Evolutionary conservation across 2,113 vertebrate genomes (phyloP).

Genomic region (Mirounga angustirostris): DNA sequence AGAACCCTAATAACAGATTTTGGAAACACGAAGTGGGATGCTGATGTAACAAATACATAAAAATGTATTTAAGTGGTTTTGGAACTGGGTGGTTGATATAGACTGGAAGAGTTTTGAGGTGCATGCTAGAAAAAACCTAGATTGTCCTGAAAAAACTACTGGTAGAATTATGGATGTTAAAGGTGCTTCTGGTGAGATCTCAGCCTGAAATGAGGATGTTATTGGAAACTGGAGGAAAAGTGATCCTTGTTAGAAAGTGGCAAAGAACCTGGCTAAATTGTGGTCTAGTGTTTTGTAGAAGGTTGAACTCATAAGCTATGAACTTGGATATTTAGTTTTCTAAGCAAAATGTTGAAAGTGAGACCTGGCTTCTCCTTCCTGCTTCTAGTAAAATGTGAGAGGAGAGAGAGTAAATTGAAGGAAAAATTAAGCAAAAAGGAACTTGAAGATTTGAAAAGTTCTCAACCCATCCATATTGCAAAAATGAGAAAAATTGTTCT

Average conservation of each 20-base stretch:
- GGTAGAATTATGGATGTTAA: not conserved
- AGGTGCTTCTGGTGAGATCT: not conserved
- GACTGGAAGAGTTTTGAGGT: not conserved
- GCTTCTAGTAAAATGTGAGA: not conserved
- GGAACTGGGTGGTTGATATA: not conserved
- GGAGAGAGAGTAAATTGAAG: not conserved
- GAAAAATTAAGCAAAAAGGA: not conserved
- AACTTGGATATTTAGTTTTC: not conserved
- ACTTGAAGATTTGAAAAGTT: not conserved
- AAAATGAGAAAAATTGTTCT: not conserved
- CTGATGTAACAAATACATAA: not conserved
- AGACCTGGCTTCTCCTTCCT: not conserved
- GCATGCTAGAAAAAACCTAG: not conserved
- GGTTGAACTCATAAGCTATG: not conserved
- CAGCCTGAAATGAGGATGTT: not conserved
- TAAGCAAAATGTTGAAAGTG: not conserved
- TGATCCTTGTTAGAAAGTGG: not conserved
- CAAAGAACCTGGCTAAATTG: not conserved
- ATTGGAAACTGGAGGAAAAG: not conserved
- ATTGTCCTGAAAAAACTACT: not conserved
- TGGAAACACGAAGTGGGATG: not conserved
- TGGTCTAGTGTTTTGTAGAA: not conserved
- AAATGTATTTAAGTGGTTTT: conserved; percentile 22
- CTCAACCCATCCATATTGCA: not conserved
- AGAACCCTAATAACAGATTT: not conserved